Evolutionary conservation across 1,140 invertebrate species (phyloP).

Genomic region (Lasioglossum baleicum): DNA sequence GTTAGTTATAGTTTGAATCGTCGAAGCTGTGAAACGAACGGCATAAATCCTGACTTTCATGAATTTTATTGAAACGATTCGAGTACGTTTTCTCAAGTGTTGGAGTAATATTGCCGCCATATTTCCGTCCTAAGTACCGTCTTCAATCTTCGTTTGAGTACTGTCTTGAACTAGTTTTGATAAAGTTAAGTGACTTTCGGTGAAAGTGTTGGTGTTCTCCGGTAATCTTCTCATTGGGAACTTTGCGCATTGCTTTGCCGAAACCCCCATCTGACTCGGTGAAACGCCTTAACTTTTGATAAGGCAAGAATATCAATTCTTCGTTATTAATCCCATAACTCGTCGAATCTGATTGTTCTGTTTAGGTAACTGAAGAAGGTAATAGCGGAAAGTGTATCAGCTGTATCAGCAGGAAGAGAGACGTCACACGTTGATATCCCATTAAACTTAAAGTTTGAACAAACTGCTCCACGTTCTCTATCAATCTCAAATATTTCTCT

Average conservation of each 20-base stretch:
- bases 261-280: not conserved
- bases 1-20: not conserved
- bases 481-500: no score
- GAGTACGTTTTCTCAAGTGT: not conserved
- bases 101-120: not conserved
- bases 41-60: not conserved
- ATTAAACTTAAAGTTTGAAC: no score
- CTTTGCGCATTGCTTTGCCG: not conserved
- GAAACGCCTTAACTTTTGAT: constrained; percentile 6
- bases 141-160: constrained; percentile 26
- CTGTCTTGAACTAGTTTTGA: constrained; percentile 25
- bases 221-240: constrained; percentile 26
- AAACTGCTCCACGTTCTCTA: no score
- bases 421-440: not conserved
- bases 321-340: not conserved
- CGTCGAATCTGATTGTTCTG: not conserved
- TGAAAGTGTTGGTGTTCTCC: not conserved
- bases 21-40: not conserved
- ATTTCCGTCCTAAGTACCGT: constrained; percentile 14
- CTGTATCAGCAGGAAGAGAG: not conserved
- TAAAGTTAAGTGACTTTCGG: constrained; percentile 16
- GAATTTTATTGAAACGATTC: not conserved
- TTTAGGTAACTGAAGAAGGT: not conserved
- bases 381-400: not conserved
- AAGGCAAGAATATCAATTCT: constrained; percentile 1